Evolutionary conservation across 2,113 vertebrate genomes (phyloP).

Genomic region (Amia ocellicauda): DNA sequence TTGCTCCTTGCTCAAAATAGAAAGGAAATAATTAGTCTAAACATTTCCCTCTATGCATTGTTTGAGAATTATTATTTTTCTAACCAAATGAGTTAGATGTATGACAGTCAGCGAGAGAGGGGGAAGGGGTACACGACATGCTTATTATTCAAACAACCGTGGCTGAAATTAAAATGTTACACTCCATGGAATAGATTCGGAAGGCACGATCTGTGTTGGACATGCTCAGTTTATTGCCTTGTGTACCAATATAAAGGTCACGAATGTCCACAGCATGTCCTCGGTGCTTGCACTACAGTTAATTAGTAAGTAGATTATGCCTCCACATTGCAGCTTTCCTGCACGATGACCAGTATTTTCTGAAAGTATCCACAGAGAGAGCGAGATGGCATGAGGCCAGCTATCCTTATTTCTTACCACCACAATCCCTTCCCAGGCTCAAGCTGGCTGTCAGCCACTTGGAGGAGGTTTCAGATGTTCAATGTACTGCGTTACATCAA

Average conservation of each 20-base stretch:
- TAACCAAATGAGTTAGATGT: too few species aligned
- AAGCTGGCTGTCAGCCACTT: slow-evolving; percentile 17
- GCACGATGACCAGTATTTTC: slow-evolving; percentile 8
- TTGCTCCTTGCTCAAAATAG: too few species aligned
- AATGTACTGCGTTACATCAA: slow-evolving; percentile 18
- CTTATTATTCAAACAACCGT: too few species aligned
- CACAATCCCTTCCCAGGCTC: slow-evolving; percentile 8
- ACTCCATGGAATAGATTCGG: too few species aligned
- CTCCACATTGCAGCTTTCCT: background rate
- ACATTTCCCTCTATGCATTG: too few species aligned
- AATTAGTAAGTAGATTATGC: slow-evolving; percentile 16
- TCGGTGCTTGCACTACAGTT: background rate
- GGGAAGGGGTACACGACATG: too few species aligned
- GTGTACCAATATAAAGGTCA: slow-evolving; percentile 1
- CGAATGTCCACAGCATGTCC: background rate
- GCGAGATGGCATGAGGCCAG: slow-evolving; percentile 2
- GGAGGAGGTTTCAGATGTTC: slow-evolving; percentile 24
- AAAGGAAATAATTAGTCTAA: too few species aligned
- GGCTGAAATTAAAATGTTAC: too few species aligned
- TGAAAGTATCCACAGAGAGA: slow-evolving; percentile 3
- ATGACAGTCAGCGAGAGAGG: too few species aligned
- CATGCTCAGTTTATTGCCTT: too few species aligned
- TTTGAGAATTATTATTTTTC: too few species aligned
- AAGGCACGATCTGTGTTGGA: too few species aligned
- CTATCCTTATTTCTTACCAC: slow-evolving; percentile 15